Percentiles rank a stretch among this genome's conserved stretches.
Evolutionary conservation across 2,888 invertebrate species (phyloP).

Genomic region (Aleiodes testaceus): DNA sequence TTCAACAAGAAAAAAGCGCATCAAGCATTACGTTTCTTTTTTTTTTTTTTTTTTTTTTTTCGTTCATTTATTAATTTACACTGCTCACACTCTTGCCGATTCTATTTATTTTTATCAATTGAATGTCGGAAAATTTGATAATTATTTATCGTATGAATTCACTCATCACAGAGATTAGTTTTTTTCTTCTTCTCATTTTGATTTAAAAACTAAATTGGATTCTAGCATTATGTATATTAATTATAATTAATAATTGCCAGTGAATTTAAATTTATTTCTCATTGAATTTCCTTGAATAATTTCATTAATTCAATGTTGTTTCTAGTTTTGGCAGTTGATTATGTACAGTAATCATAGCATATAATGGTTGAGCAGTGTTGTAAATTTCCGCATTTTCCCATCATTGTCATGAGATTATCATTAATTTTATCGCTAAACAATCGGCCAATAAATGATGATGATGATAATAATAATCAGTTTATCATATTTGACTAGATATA

Average conservation of each 20-base stretch:
- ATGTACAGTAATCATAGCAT: constrained; percentile 4
- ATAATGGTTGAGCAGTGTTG: constrained; percentile 19
- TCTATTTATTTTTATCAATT: constrained; percentile 24
- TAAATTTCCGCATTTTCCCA: constrained; percentile 1
- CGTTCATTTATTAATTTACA: constrained; percentile 35
- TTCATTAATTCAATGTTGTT: constrained; percentile 30
- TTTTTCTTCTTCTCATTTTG: neutral
- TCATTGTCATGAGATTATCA: constrained; percentile 18
- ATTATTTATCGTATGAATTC: neutral
- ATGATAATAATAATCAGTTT: no score
- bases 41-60: constrained; percentile 24
- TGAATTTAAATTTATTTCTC: constrained; percentile 27
- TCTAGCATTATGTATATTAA: no score
- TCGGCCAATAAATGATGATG: no score
- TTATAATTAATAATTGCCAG: neutral
- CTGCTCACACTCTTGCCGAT: constrained; percentile 33
- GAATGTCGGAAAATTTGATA: neutral
- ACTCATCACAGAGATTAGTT: constrained; percentile 10
- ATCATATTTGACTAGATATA: no score
- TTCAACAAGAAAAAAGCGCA: constrained; percentile 50
- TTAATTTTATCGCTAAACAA: no score
- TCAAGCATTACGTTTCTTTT: constrained; percentile 50
- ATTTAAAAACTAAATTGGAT: no score
- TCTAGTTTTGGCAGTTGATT: constrained; percentile 24
- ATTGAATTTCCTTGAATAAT: constrained; percentile 32